phyloP scores from a whole-genome alignment of 2,888 invertebrate genomes.

The Tigriopus californicus region DNA sequence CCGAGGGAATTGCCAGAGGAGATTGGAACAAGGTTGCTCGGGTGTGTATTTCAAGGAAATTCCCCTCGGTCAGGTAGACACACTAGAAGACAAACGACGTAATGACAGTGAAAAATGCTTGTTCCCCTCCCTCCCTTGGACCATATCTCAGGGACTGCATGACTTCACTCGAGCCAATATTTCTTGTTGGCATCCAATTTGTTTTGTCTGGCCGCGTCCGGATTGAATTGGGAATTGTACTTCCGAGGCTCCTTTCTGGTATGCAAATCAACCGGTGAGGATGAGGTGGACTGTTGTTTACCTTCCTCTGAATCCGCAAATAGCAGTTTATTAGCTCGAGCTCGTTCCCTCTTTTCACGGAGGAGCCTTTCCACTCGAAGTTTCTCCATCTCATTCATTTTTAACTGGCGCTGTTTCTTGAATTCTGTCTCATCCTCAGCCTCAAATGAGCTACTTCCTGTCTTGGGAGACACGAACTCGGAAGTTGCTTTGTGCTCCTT shows the following conservation, averaged over 20 bases:
- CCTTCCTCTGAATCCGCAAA: conserved; percentile 29
- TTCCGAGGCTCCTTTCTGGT: conserved; percentile 35
- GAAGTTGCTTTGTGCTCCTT: conserved; percentile 18
- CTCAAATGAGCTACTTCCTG: neutral
- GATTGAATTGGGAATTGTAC: conserved; percentile 94
- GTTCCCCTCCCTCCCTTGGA: too few species aligned
- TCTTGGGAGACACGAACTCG: neutral
- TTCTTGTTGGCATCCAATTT: conserved; percentile 17
- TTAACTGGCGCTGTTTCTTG: neutral
- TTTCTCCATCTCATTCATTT: conserved; percentile 35
- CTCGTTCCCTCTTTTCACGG: conserved; percentile 59
- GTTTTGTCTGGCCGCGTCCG: conserved; percentile 34
- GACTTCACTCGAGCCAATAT: conserved; percentile 18
- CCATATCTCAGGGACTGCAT: neutral
- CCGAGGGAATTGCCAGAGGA: too few species aligned
- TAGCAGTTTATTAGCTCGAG: conserved; percentile 44
- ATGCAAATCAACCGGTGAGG: neutral
- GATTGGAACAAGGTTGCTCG: too few species aligned
- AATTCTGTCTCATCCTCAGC: conserved; percentile 23
- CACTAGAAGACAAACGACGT: too few species aligned
- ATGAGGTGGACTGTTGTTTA: conserved; percentile 4
- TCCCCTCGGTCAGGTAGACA: too few species aligned
- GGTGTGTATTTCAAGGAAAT: too few species aligned
- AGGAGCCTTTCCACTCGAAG: conserved; percentile 55
- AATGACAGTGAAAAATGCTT: too few species aligned